Percentiles rank a stretch among this genome's conserved stretches.
phyloP scores from a whole-genome alignment of 2,113 vertebrate genomes.

The Halichoeres trimaculatus region DNA sequence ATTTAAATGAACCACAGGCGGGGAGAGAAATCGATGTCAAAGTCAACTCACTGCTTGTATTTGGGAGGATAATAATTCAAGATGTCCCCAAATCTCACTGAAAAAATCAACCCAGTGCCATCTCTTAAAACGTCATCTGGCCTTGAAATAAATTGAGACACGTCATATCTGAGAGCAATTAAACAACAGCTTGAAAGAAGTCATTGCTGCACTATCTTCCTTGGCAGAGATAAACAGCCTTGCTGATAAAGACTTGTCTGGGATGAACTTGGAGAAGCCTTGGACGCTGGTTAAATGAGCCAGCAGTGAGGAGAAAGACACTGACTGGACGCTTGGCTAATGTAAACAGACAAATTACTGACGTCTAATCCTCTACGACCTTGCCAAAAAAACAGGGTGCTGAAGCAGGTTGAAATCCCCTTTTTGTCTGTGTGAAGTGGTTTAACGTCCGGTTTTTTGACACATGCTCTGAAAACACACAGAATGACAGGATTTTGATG shows the following conservation, averaged over 20 bases:
- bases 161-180: conserved; percentile 12
- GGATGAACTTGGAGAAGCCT: conserved; percentile 70
- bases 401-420: neutral
- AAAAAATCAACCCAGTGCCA: neutral
- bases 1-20: conserved; percentile 47
- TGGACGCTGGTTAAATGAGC: conserved; percentile 63
- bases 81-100: conserved; percentile 16
- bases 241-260: conserved; percentile 58
- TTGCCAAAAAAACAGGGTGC: conserved; percentile 35
- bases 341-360: conserved; percentile 60
- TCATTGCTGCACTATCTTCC: conserved; percentile 32
- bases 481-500: neutral
- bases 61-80: neutral
- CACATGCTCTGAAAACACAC: conserved; percentile 13
- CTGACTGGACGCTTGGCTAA: conserved; percentile 40
- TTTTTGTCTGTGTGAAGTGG: conserved; percentile 23
- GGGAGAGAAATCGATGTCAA: conserved; percentile 21
- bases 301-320: conserved; percentile 46
- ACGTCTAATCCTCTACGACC: conserved; percentile 55
- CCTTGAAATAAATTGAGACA: conserved; percentile 14
- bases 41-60: conserved; percentile 28
- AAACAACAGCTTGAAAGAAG: conserved; percentile 26
- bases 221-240: conserved; percentile 58
- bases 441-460: conserved; percentile 6
- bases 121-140: conserved; percentile 19